Evolutionary conservation across 2,888 invertebrate species (phyloP), one percentile per base, ranked within the genome.

Genomic region (Drosophila helvetica): DNA sequence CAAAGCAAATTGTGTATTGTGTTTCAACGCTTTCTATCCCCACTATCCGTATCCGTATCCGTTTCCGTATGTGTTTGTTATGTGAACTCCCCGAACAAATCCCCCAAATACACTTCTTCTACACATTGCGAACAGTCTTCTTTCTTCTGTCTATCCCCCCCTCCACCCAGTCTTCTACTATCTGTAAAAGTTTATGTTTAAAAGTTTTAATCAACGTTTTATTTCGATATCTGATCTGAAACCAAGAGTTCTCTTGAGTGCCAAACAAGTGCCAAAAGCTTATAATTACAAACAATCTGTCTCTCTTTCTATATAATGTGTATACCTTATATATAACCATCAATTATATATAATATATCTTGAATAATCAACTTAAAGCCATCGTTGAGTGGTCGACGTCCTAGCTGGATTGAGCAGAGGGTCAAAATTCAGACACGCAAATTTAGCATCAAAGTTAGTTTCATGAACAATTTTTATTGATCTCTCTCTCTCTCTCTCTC

Each of bases 361-460:
- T 51, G 57, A 69, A 68, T 27, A 60, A 73, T 57, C 50, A 60
- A 85, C 62, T 64, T 79, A 90, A 91, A 92, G 92, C 92, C 92
- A 90, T 91, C 91, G 84, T 89, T 91, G 88, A 91, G 91, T 91
- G 91, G 91, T 91, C 92, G 92, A 91, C 92, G 92, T 90, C 88
- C 91, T 90, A 92, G 92, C 92, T 92, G 92, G 92, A 92, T 92
- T 91, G 92, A 92, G 90, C 92, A 92, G 91, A 92, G 92, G 92
- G 91, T 92, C 92, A 92, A 92, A 91, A 91, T 91, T 90, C 92
- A 92, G 90, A 91, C 92, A 91, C 91, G 92, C 91, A 92, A 92
- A 92, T 92, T 91, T 92, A 92, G 92, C 91, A 92, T 91, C 91
- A 92, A 92, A 92, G 92, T 92, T 92, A 92, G 92, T 92, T 89